These are phyloP conservation scores for Tonatia bakeri DNA, from an alignment of 2,113 vertebrate species.

Conservation along the genomic window DNA sequence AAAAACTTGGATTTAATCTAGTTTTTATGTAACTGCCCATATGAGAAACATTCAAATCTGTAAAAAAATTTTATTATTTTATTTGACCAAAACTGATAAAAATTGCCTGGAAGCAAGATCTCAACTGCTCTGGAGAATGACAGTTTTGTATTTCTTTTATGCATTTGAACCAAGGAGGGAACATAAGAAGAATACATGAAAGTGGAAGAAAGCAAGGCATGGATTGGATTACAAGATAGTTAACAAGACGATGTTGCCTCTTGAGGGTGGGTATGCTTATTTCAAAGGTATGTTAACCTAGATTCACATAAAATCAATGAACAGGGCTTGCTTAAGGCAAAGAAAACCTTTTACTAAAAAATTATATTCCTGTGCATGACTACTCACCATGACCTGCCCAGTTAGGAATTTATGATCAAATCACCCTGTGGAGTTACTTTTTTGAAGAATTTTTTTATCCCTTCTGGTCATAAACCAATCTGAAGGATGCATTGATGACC, in stretches of 20 bases:
- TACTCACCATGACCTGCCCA: neutral
- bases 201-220: neutral
- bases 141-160: neutral
- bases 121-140: no score
- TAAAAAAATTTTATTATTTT: neutral
- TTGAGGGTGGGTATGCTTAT: neutral
- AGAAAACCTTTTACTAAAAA: neutral
- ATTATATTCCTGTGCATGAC: neutral
- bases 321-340: neutral
- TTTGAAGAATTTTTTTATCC: neutral
- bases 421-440: neutral
- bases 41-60: neutral
- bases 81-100: neutral
- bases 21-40: neutral
- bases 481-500: neutral
- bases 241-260: neutral
- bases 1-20: neutral
- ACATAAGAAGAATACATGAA: neutral
- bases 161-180: neutral
- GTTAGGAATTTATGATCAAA: neutral
- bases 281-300: neutral
- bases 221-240: neutral
- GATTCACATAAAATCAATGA: neutral
- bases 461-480: neutral
- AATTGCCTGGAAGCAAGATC: no score